Evolutionary conservation across 2,113 vertebrate species (phyloP), one percentile per base, ranked within the genome.

Genomic region (Hippolais icterina): DNA sequence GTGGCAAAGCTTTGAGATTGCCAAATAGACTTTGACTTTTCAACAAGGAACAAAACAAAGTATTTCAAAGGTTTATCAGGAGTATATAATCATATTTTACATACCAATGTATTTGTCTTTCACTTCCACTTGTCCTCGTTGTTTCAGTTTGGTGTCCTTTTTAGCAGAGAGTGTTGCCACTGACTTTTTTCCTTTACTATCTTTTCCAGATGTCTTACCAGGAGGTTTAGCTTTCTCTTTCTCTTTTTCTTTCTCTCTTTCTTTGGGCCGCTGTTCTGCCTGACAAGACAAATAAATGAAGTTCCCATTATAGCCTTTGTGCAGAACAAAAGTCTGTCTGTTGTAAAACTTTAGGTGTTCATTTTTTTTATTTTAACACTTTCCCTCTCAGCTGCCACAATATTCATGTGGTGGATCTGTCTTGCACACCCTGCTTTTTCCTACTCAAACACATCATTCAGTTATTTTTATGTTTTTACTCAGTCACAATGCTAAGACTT

Each of bases 71-170:
- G 8, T 59, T 83, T 76, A 44, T 82, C 29, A 68, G 33, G 15
- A 83, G 11, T 16, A 8, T 37, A 84, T 21, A 4, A 66, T 12
- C 23, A 71, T 10, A 33, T 61, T 52, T 74, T 72, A 96, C 97
- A 81, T 95, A 99, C 99, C 98, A 27, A 98, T 98, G 75, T 96
- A 99, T 13, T 65, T 80, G 29, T 89, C 69, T 25, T 83, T 80
- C 2, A 97, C 95, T 4, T 98, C 97, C 1, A 98, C 97, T 76
- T 98, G 97, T 77, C 98, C 98, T 29, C 99, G 97, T 50, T 97
- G 97, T 54, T 98, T 98, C 25, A 99, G 31, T 10, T 98, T 96
- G 10, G 98, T 99, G 37, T 97, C 83, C 84, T 97, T 98, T 47
- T 96, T 96, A 64, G 95, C 20, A 6, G 44, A 5, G 1, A 20